Base-by-base conservation (phyloP, 2,113 vertebrate genomes). In the Isichthys henryi region DNA sequence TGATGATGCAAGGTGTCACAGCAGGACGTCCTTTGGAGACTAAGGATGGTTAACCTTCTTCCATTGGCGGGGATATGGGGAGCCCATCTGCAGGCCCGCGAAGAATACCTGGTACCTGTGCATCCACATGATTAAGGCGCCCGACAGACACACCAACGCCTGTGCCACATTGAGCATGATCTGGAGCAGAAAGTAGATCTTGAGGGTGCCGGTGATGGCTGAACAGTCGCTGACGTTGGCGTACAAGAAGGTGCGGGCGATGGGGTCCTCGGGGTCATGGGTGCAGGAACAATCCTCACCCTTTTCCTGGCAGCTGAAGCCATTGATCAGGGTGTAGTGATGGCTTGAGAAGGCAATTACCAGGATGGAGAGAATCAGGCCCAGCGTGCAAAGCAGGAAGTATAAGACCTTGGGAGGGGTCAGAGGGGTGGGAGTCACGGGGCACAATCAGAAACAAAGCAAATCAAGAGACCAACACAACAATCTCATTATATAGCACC, bases 31-130 rank as follows among this genome's bases (percentile, higher is more conserved):
- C 15, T 17, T 43, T 80, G 74, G 31, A 80, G 17, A 49, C 45
- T 56, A 74, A 2, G 15, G 17, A 8, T 11, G 43, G 19, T 95
- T 98, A 43, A 97, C 97, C 82, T 97, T 97, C 87, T 96, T 95
- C 93, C 95, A 95, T 15, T 94, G 94, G 88, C 93, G 92, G n/a
- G 94, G 91, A 0, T 94, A 56, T 17, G 93, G 45, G 0, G 96
- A 93, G 39, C 94, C 92, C 8, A 96, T 95, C 92, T 97, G 95
- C 39, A 95, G 91, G 0, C 98, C 98, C 19, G 96, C 96, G 0
- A 97, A 99, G 92, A 99, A 99, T 89, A 98, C 97, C 94, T 99
- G 98, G 92, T 99, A 99, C 23, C 98, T 96, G 91, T 98, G 96
- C 91, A 98, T 99, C 98, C 98, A 99, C 97, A 99, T 97, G 92